These are phyloP conservation scores for Lepidonotus clava DNA, from an alignment of 2,888 invertebrate genomes.

Conservation along the genomic window DNA sequence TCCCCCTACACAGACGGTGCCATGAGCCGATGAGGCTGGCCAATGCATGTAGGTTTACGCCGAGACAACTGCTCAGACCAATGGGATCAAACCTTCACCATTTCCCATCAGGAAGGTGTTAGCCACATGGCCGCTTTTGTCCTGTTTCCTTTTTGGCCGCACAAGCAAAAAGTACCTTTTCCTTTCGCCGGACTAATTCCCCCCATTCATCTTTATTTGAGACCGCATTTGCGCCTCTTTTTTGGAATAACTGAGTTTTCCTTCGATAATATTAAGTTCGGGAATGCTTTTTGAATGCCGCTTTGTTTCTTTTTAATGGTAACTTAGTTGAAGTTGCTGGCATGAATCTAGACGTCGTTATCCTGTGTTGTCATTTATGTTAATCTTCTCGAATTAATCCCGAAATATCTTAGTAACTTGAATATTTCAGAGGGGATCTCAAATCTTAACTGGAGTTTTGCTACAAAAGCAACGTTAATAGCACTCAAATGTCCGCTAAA, in stretches of 20 bases:
- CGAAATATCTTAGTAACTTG: too few species aligned
- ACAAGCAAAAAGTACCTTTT: background rate
- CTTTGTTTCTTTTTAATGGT: background rate
- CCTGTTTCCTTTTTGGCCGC: background rate
- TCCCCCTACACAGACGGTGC: background rate
- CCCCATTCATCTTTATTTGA: constrained; percentile 32
- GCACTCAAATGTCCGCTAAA: too few species aligned
- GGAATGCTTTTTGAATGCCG: background rate
- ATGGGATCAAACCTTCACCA: background rate
- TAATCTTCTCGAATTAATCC: too few species aligned
- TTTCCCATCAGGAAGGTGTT: background rate
- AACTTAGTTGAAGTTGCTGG: background rate
- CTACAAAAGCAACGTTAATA: too few species aligned
- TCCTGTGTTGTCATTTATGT: too few species aligned
- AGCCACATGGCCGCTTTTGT: background rate
- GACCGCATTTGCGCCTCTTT: constrained; percentile 1
- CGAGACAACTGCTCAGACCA: background rate
- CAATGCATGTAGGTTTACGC: background rate
- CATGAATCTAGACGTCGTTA: too few species aligned
- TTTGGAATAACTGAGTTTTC: constrained; percentile 4
- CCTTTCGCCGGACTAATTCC: background rate
- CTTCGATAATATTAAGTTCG: constrained; percentile 34
- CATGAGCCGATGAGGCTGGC: background rate
- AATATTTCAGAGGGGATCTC: too few species aligned
- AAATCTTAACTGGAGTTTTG: too few species aligned